phyloP scores from a whole-genome alignment of 2,888 invertebrate genomes.

The Macaria liturata region DNA sequence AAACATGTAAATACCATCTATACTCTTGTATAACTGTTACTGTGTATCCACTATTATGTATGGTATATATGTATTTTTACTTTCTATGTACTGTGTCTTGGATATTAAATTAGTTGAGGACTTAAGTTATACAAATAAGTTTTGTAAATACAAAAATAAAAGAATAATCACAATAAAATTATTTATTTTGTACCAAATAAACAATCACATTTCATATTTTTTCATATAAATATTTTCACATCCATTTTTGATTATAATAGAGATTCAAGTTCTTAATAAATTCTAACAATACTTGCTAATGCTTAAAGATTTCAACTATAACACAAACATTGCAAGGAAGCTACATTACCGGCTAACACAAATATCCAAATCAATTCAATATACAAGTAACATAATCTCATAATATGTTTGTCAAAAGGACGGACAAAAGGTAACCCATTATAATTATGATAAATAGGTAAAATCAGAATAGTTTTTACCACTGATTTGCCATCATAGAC shows the following conservation, averaged over 20 bases:
- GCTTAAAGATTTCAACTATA: constrained; percentile 6
- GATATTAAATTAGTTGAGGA: too few species aligned
- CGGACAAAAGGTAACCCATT: constrained; percentile 41
- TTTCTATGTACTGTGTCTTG: too few species aligned
- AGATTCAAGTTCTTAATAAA: constrained; percentile 45
- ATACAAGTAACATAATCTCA: constrained; percentile 15
- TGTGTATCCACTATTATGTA: too few species aligned
- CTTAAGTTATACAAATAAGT: too few species aligned
- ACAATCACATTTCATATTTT: constrained; percentile 54
- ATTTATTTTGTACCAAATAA: constrained; percentile 72
- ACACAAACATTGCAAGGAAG: constrained; percentile 18
- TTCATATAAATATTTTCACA: constrained; percentile 51
- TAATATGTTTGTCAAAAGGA: constrained; percentile 43
- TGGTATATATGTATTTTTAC: too few species aligned
- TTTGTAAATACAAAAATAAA: constrained; percentile 31
- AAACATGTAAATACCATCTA: too few species aligned
- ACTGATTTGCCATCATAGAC: not conserved
- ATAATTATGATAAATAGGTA: not conserved
- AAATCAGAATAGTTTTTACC: not conserved
- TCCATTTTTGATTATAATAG: constrained; percentile 35
- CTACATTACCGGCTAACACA: constrained; percentile 5
- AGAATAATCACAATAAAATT: constrained; percentile 47
- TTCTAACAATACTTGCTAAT: constrained; percentile 30
- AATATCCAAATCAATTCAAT: constrained; percentile 8
- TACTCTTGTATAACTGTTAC: too few species aligned